phyloP scores from a whole-genome alignment of 1,140 invertebrate genomes.

The Nephotettix cincticeps region DNA sequence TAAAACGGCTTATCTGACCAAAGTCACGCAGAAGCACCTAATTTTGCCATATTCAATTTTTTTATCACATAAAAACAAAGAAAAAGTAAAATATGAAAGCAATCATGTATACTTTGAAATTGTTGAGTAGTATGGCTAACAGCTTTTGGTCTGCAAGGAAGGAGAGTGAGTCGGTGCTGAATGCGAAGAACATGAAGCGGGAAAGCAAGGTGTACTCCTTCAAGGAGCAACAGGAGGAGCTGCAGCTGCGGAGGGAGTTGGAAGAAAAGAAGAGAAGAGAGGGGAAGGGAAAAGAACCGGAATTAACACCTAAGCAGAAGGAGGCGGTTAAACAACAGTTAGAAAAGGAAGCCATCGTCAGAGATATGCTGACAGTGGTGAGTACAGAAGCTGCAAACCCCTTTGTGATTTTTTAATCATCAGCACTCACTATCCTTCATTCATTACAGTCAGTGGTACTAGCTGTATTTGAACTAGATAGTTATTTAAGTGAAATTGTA shows the following conservation, averaged over 20 bases:
- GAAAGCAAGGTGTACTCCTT: conserved; percentile 97
- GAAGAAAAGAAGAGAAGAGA: conserved; percentile 86
- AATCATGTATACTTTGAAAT: too few species aligned
- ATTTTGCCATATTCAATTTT: too few species aligned
- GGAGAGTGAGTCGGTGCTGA: conserved; percentile 59
- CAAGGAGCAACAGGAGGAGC: conserved; percentile 94
- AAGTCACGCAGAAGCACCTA: too few species aligned
- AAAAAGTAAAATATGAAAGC: too few species aligned
- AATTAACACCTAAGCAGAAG: conserved; percentile 88
- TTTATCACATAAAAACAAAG: too few species aligned
- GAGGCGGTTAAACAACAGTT: conserved; percentile 86
- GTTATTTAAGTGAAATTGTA: too few species aligned
- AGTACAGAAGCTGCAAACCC: conserved; percentile 27
- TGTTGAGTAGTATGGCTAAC: not conserved
- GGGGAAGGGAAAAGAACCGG: conserved; percentile 77
- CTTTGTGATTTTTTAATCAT: conserved; percentile 2
- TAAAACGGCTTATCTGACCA: too few species aligned
- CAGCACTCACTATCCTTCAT: too few species aligned
- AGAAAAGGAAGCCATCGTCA: conserved; percentile 79
- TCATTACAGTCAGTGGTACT: too few species aligned
- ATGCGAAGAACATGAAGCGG: conserved; percentile 86
- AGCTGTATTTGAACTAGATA: too few species aligned
- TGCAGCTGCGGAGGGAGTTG: conserved; percentile 87
- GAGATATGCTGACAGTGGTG: conserved; percentile 63
- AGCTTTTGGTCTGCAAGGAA: conserved; percentile 47